These are phyloP conservation scores for Silurus glanis DNA, from an alignment of 2,113 vertebrate species.

Conservation along the genomic window DNA sequence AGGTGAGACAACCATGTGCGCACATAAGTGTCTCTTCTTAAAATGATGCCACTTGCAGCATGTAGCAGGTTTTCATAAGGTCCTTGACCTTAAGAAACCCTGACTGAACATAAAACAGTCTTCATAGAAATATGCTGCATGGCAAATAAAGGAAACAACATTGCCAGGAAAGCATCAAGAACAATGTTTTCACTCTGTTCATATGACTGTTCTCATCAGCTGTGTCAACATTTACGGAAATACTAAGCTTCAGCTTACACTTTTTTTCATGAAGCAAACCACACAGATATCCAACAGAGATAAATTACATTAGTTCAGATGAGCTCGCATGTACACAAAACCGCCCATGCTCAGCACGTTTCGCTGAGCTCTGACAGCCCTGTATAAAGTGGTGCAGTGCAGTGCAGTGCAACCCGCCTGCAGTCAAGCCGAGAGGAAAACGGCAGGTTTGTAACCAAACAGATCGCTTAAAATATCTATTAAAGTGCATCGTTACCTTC, in stretches of 20 bases:
- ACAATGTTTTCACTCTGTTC: not conserved
- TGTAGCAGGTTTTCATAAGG: not conserved
- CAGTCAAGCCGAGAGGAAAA: not conserved
- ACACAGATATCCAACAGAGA: not conserved
- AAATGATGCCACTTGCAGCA: slow-evolving; percentile 10
- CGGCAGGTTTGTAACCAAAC: slow-evolving; percentile 29
- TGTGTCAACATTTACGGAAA: not conserved
- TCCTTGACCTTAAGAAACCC: not conserved
- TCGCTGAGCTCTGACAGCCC: slow-evolving; percentile 11
- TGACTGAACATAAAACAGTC: not conserved
- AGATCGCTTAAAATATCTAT: not conserved
- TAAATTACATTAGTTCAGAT: too few relatives aligned
- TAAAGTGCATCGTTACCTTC: slow-evolving; percentile 59
- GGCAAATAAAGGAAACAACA: not conserved
- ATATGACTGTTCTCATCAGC: not conserved
- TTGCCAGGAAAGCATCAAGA: not conserved
- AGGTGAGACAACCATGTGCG: slow-evolving; percentile 39
- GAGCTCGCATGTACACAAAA: not conserved
- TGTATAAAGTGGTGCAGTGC: slow-evolving; percentile 45
- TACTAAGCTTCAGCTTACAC: not conserved
- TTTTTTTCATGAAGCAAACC: not conserved
- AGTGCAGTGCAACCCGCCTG: not conserved
- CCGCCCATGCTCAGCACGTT: slow-evolving; percentile 34
- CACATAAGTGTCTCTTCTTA: not conserved
- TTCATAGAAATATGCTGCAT: not conserved